Base-by-base conservation (phyloP, 2,888 invertebrate genomes). In the Cantharis flavilabris region DNA sequence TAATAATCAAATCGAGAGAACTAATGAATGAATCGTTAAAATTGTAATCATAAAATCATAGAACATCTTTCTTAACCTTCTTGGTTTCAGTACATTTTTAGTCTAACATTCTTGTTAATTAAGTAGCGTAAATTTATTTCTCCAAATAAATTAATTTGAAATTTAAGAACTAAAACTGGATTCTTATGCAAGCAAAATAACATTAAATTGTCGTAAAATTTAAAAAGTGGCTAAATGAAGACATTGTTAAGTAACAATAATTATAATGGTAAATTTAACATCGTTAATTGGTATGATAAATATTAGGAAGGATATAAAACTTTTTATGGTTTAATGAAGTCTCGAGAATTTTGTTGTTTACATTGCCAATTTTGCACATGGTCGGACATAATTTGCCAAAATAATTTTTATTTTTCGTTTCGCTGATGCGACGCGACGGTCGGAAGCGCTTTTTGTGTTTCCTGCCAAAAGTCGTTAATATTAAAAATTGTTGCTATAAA, bases 201-300 rank as follows among this genome's bases (percentile, higher is more conserved):
- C 49, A 49, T 49, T 49, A 49, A 49, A 49, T 49, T 49, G 49
- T 49, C 49, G 49, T 49, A n/a, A 49, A 49, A 49, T 49, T 49
- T n/a, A 49, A 49, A 49, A 49, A 49, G 49, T 49, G n/a, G n/a
- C 49, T n/a, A 49, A 49, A 49, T 49, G 49, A 49, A 49, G 49
- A 49, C 49, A 49, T 49, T 49, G 49, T 49, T n/a, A 49, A 49
- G 49, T 49, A 49, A 49, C 49, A 49, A 49, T 72, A 72, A 72
- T 67, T 67, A 49, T 72, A 67, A 72, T 49, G 67, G 72, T 67
- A 72, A 72, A n/a, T 49, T 67, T 67, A 72, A 72, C 67, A 72
- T 67, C 49, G 16, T 72, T 72, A 72, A 72, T 30, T 72, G 30
- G 72, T 26, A 67, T 49, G 30, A 67, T 72, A 72, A 72, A 72